Base-by-base conservation (phyloP, 1,140 invertebrate genomes). In the Eupeodes corollae region DNA sequence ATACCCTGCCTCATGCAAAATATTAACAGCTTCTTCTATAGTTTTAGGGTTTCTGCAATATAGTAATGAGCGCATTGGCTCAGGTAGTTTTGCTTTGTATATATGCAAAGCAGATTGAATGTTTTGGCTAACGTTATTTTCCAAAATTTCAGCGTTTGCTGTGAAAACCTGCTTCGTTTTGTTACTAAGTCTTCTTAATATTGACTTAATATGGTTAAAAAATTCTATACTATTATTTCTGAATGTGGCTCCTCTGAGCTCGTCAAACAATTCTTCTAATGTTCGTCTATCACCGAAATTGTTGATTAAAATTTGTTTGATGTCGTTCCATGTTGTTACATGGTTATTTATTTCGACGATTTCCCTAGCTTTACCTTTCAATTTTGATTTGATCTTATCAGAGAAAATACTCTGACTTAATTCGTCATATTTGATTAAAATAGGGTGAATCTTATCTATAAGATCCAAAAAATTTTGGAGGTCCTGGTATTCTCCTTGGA, bases 261-360 rank as follows among this genome's bases (percentile, higher is more conserved):
- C 31, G 30, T 48, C 40, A 35, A 33, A 48, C 2, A 48, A 18
- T 48, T 48, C 46, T 3, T 42, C 46, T 5, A 16, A 34, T 13
- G 11, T 31, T 6, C 5, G n/a, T 14, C 37, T 21, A 10, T 47
- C 45, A 6, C 45, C 45, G 14, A 41, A 48, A 42, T 48, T 48
- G 19, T 48, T 48, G 8, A 16, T n/a, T 18, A 48, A 35, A 16
- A 48, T 35, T 5, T 15, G 6, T 19, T 42, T 42, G 19, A 48
- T 42, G 2, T 47, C 38, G n/a, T 12, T 32, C 37, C 45, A 47
- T 2, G 45, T 31, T n/a, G 14, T 42, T 3, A 18, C 47, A 30
- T 48, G 47, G 14, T n/a, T 42, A 37, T 48, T 43, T 13, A 43
- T 48, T 43, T 48, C 47, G 10, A 48, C 26, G 13, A 40, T 43